phyloP scores from a whole-genome alignment of 2,113 vertebrate species.

The Colistium nudipinnis region DNA sequence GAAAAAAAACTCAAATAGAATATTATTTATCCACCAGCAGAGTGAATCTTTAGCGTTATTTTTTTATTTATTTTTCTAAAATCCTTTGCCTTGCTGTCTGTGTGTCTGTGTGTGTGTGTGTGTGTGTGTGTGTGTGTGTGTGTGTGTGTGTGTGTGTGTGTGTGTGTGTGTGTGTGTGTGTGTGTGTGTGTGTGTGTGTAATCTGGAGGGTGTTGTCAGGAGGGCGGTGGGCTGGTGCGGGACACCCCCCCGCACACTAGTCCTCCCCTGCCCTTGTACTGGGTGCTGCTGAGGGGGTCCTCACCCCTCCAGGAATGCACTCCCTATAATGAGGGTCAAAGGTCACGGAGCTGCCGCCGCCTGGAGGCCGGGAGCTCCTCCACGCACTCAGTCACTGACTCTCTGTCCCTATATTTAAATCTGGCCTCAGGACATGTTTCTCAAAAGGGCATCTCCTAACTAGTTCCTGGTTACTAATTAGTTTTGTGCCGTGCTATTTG shows the following conservation, averaged over 20 bases:
- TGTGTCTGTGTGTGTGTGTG: too few relatives aligned
- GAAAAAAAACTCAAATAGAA: too few relatives aligned
- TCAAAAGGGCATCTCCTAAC: constrained; percentile 83
- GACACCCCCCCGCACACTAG: constrained; percentile 41
- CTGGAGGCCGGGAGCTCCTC: constrained; percentile 78
- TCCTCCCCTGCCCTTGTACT: constrained; percentile 77
- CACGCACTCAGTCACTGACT: constrained; percentile 82
- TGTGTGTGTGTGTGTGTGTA: too few relatives aligned
- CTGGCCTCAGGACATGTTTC: constrained; percentile 75
- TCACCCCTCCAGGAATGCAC: constrained; percentile 78
- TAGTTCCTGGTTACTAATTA: constrained; percentile 85
- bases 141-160: too few relatives aligned
- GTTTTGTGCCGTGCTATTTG: constrained; percentile 80
- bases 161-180: too few relatives aligned
- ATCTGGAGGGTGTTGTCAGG: constrained; percentile 44
- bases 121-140: too few relatives aligned
- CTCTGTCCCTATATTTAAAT: constrained; percentile 83
- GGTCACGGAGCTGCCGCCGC: constrained; percentile 74
- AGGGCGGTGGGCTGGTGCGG: constrained; percentile 57
- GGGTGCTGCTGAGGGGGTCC: constrained; percentile 68
- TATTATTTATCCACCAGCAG: constrained; percentile 60
- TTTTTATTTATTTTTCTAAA: constrained; percentile 4
- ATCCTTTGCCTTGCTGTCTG: constrained; percentile 54
- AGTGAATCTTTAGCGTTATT: constrained; percentile 4
- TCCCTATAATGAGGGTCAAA: constrained; percentile 82